phyloP scores from a whole-genome alignment of 2,888 invertebrate species.

The Tortricodes alternella region DNA sequence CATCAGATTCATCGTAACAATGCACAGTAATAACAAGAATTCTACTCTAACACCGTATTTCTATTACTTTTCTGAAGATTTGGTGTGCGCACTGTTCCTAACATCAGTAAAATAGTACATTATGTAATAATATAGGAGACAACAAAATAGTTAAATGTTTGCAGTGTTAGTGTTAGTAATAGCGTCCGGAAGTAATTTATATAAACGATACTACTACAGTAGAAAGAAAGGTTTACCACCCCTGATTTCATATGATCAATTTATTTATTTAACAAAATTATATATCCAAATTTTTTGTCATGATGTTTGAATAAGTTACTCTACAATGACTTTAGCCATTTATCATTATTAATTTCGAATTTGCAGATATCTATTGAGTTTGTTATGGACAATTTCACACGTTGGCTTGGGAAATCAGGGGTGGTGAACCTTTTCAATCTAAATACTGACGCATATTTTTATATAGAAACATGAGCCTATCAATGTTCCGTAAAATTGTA shows the following conservation, averaged over 20 bases:
- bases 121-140: constrained; percentile 12
- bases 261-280: too few relatives aligned
- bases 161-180: constrained; percentile 16
- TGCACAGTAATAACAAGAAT: constrained; percentile 14
- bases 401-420: background rate
- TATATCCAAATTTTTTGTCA: too few relatives aligned
- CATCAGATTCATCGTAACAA: constrained; percentile 14
- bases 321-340: too few relatives aligned
- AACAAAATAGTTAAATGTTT: constrained; percentile 19
- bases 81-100: background rate
- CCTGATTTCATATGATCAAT: too few relatives aligned
- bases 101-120: constrained; percentile 10
- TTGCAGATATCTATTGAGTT: too few relatives aligned
- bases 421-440: constrained; percentile 15
- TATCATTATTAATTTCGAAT: too few relatives aligned
- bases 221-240: constrained; percentile 13
- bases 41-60: background rate
- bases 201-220: constrained; percentile 15
- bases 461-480: constrained; percentile 20
- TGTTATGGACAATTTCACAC: too few relatives aligned
- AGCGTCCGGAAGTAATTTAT: constrained; percentile 2
- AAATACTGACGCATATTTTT: constrained; percentile 26
- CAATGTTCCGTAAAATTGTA: constrained; percentile 33
- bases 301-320: too few relatives aligned
- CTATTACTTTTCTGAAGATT: background rate